Conservation (phyloP, 37 sponge, comb jelly and placozoan species). For the Chondrosia reniformis region DNA sequence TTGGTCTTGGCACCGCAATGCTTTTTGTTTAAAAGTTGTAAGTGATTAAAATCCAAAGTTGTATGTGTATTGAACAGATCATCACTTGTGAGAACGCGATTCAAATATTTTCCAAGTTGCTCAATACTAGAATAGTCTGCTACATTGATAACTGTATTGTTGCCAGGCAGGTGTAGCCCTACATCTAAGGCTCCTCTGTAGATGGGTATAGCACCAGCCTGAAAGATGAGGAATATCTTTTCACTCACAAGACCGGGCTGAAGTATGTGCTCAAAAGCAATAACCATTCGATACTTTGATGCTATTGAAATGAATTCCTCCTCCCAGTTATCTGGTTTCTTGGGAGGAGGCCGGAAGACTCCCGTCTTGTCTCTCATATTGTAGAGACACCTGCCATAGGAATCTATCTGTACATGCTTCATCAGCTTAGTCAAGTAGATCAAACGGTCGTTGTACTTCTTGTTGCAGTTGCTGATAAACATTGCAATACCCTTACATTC, state of each 20-base stretch:
- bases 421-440: constrained; percentile 15
- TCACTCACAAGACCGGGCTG: not conserved
- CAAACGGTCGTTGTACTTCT: constrained; percentile 15
- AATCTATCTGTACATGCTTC: constrained; percentile 12
- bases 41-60: not conserved
- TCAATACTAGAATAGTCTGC: constrained; percentile 12
- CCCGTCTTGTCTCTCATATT: constrained; percentile 24
- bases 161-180: constrained; percentile 1
- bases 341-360: constrained; percentile 3
- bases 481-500: constrained; percentile 12
- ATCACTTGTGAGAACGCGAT: not conserved
- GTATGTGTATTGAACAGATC: not conserved
- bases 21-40: not conserved
- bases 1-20: not conserved
- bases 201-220: constrained; percentile 9
- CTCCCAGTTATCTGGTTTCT: constrained; percentile 19
- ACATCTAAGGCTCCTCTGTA: constrained; percentile 13
- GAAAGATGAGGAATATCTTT: constrained; percentile 5
- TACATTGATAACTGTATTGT: constrained; percentile 13
- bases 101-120: not conserved
- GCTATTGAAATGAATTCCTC: constrained; percentile 7
- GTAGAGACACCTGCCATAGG: constrained; percentile 15
- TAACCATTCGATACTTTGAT: not conserved
- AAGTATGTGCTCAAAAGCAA: constrained; percentile 9
- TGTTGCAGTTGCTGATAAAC: constrained; percentile 25